Percentiles rank a stretch among this genome's conserved stretches.
phyloP scores from a whole-genome alignment of 2,113 vertebrate species.

The Eptatretus burgeri region DNA sequence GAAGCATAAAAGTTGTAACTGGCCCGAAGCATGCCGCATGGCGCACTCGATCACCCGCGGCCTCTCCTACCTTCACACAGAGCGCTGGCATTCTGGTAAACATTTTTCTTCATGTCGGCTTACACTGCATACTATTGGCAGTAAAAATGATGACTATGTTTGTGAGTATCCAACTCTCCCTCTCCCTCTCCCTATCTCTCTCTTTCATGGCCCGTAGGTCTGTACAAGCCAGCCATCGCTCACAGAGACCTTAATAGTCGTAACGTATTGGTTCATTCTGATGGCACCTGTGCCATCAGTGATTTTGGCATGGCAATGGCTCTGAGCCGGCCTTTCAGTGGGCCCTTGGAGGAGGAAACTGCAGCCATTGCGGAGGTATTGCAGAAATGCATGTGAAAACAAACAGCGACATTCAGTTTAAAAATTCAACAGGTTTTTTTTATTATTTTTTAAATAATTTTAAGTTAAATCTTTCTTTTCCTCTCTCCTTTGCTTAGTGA shows the following conservation, averaged over 20 bases:
- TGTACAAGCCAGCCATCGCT: constrained; percentile 85
- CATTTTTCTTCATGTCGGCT: too few species aligned
- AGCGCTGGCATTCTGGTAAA: neutral
- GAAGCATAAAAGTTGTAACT: neutral
- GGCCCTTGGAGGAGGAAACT: constrained; percentile 82
- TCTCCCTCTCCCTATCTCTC: neutral
- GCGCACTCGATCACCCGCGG: constrained; percentile 4
- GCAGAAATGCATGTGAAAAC: too few species aligned
- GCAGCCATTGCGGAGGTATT: constrained; percentile 75
- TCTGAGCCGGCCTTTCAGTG: constrained; percentile 56
- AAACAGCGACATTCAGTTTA: too few species aligned
- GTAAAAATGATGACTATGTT: neutral
- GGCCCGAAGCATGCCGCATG: neutral
- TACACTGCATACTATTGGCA: too few species aligned
- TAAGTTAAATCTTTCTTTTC: too few species aligned
- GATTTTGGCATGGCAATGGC: constrained; percentile 95
- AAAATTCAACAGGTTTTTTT: too few species aligned
- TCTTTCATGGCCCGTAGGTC: constrained; percentile 20
- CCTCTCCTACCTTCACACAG: neutral
- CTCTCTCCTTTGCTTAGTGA: too few species aligned
- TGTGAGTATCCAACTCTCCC: neutral
- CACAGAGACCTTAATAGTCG: constrained; percentile 88
- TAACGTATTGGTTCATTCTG: constrained; percentile 67
- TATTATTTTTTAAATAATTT: too few species aligned
- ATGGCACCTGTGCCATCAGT: constrained; percentile 63